These are phyloP conservation scores for Anhinga anhinga DNA, from an alignment of 2,113 vertebrate genomes.

Conservation along the genomic window DNA sequence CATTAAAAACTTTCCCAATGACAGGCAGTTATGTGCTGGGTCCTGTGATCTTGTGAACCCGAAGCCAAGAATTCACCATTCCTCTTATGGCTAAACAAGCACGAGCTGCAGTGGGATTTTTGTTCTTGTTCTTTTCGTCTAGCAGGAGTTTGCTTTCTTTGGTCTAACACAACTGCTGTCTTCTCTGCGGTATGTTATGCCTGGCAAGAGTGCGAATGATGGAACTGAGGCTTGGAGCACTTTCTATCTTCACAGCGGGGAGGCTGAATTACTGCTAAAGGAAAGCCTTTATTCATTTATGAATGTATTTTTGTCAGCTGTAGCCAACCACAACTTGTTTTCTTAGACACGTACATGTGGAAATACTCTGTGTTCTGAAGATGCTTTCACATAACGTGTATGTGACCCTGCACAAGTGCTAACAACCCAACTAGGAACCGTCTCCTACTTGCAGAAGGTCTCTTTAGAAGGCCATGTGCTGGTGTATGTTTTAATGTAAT, in stretches of 20 bases:
- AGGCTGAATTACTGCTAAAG: neutral
- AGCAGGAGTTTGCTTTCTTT: neutral
- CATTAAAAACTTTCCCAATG: neutral
- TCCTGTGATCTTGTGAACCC: neutral
- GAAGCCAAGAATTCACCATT: neutral
- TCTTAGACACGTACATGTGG: neutral
- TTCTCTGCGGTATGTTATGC: neutral
- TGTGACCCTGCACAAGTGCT: neutral
- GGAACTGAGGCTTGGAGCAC: neutral
- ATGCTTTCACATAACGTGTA: neutral
- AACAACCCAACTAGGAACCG: neutral
- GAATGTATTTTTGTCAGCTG: neutral
- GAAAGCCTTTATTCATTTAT: neutral
- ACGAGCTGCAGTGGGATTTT: neutral
- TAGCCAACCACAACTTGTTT: neutral
- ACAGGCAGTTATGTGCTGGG: neutral
- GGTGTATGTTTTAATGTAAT: neutral
- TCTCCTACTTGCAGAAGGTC: neutral
- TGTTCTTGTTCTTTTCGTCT: neutral
- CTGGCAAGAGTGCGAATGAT: neutral
- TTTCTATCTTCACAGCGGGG: neutral
- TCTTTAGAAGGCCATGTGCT: neutral
- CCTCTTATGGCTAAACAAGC: neutral
- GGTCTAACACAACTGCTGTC: neutral
- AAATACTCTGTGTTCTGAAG: neutral